phyloP scores from a whole-genome alignment of 2,113 vertebrate genomes.

The Anhinga rufa region DNA sequence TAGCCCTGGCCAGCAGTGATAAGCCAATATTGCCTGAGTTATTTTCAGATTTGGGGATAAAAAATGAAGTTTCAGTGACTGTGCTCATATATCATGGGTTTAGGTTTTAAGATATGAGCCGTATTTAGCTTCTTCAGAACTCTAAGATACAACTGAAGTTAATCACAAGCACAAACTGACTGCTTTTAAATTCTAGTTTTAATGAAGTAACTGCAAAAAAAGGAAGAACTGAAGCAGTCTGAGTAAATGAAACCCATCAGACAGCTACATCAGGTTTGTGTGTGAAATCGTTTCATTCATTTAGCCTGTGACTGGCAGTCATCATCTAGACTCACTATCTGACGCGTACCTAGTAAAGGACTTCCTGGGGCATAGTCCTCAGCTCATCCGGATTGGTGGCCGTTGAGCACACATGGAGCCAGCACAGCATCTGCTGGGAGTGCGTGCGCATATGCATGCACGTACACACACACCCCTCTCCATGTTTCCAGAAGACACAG shows the following conservation, averaged over 20 bases:
- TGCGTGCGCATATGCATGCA: rapidly evolving
- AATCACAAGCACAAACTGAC: background rate
- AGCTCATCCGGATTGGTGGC: rapidly evolving
- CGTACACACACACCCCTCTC: rapidly evolving
- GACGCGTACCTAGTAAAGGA: background rate
- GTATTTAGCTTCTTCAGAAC: background rate
- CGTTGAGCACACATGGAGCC: rapidly evolving
- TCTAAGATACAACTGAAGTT: background rate
- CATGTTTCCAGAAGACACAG: background rate
- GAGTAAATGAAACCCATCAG: background rate
- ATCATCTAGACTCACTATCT: background rate
- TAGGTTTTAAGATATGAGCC: background rate
- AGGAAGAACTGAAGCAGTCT: background rate
- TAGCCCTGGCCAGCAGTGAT: background rate
- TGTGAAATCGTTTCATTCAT: background rate
- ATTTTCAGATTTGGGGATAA: background rate
- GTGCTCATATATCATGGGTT: background rate
- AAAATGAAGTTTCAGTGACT: background rate
- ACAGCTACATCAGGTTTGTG: background rate
- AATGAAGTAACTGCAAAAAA: background rate
- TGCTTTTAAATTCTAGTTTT: background rate
- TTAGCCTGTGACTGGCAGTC: background rate
- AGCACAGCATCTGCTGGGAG: background rate
- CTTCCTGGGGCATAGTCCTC: background rate
- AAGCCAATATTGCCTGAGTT: background rate